Base-by-base conservation (phyloP, 2,888 invertebrate genomes). In the Spisula solida region DNA sequence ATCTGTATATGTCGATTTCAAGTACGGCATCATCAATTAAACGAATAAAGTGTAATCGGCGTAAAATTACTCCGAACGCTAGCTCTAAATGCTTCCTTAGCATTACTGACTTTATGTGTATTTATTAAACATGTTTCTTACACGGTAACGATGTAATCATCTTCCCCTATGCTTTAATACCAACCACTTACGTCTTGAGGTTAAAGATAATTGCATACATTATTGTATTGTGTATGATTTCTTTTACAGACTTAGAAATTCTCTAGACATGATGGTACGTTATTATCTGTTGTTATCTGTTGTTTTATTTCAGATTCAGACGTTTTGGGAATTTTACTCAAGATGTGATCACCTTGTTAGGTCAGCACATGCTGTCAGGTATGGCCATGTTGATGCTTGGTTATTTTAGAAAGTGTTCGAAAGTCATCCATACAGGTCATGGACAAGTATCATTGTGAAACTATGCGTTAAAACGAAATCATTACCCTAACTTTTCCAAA, bases 241-340 rank as follows among this genome's bases (percentile, higher is more conserved):
- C 4, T 51, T 51, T 51, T 51, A 51, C 51, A 1, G 51, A 51
- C 12, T 51, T 51, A 16, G 51, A 16, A 5, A 51, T 51, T 51
- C 1, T 51, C 51, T 51, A 8, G 51, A 12, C 51, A 51, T 51
- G 16, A 5, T 51, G 51, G 14, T 51, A 14, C 12, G 16, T 51
- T 51, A 51, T 51, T 51, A 16, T 51, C 51, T 1, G 8, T 41
- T 2, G 2, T 41, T 41, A 41, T 41, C 8, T 41, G 41, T 41
- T 41, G 41, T 41, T 41, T 12, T 29, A 31, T 70, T 75, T 75
- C 94, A 97, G 97, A 97, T 98, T 86, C 98, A 98, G 96, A 98
- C 98, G 0, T 99, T 99, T 96, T 98, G 98, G 98, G 98, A 98
- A 95, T 98, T 99, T 94, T 99, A 98, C 96, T 98, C 98, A 93